Percentiles rank a stretch among this genome's conserved stretches.
phyloP scores from a whole-genome alignment of 2,113 vertebrate species.

The Sinocyclocheilus anophthalmus region DNA sequence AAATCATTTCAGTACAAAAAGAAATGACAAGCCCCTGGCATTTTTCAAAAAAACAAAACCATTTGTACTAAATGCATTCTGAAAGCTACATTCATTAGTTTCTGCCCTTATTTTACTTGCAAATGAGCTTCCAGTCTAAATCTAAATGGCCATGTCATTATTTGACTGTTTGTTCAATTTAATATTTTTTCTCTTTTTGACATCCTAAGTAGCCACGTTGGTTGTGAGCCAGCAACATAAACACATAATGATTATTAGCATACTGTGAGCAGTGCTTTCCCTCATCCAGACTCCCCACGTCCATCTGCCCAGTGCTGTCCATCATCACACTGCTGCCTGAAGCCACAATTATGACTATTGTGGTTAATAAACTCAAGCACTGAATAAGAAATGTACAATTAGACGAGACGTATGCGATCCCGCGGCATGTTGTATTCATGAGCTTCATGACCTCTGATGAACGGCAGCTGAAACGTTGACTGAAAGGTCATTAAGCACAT shows the following conservation, averaged over 20 bases:
- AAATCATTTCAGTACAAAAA: slow-evolving; percentile 20
- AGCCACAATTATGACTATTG: slow-evolving; percentile 72
- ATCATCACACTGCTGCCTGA: slow-evolving; percentile 63
- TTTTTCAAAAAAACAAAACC: slow-evolving; percentile 23
- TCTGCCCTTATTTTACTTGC: slow-evolving; percentile 65
- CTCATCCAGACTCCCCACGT: not conserved
- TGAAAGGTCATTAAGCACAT: slow-evolving; percentile 12
- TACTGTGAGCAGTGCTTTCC: not conserved
- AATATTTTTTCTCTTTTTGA: slow-evolving; percentile 33
- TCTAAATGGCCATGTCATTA: slow-evolving; percentile 44
- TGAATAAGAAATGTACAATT: slow-evolving; percentile 67
- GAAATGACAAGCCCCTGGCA: slow-evolving; percentile 6
- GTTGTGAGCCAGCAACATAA: not conserved
- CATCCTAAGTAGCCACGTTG: slow-evolving; percentile 17
- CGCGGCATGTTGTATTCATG: slow-evolving; percentile 69
- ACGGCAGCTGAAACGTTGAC: slow-evolving; percentile 17
- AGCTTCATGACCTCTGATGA: slow-evolving; percentile 65
- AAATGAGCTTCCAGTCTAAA: slow-evolving; percentile 56
- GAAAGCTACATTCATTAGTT: slow-evolving; percentile 61
- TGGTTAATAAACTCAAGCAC: slow-evolving; percentile 68
- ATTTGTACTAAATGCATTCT: slow-evolving; percentile 46
- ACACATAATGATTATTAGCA: slow-evolving; percentile 21
- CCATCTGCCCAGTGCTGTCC: slow-evolving; percentile 40
- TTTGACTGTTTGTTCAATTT: slow-evolving; percentile 47
- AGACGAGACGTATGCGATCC: slow-evolving; percentile 69